Evolutionary conservation across 2,113 vertebrate species (phyloP).

Genomic region (Indri indri): DNA sequence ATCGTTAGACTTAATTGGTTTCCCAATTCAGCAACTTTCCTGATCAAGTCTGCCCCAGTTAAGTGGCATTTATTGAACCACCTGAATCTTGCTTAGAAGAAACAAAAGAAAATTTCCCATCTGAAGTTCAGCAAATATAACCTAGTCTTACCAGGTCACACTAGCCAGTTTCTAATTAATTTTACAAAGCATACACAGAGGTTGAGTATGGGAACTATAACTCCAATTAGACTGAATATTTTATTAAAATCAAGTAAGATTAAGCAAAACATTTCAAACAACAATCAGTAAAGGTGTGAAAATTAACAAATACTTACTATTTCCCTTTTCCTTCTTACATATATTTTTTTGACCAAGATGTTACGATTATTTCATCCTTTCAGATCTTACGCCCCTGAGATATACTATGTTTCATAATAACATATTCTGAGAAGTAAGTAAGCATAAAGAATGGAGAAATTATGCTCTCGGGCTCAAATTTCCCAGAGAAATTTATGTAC

Average conservation of each 20-base stretch:
- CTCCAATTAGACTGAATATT: conserved; percentile 55
- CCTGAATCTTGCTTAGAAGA: conserved; percentile 75
- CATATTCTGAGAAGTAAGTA: neutral
- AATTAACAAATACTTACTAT: conserved; percentile 48
- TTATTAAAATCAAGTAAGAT: conserved; percentile 56
- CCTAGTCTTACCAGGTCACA: conserved; percentile 62
- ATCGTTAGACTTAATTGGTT: conserved; percentile 79
- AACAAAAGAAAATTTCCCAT: conserved; percentile 68
- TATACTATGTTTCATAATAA: neutral
- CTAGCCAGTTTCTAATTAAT: conserved; percentile 74
- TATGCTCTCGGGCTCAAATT: neutral
- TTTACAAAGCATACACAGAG: conserved; percentile 33
- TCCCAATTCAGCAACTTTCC: conserved; percentile 77
- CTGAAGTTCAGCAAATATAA: conserved; percentile 67
- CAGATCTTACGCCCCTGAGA: neutral
- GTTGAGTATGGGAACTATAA: neutral
- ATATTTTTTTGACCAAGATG: neutral
- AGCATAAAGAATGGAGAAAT: neutral
- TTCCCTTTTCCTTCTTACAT: neutral
- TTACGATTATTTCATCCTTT: neutral
- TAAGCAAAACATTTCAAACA: conserved; percentile 49
- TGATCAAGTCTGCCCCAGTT: conserved; percentile 75
- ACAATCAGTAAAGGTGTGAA: conserved; percentile 11
- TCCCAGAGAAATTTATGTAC: neutral
- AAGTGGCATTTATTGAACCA: conserved; percentile 76